Evolutionary conservation across 1,140 invertebrate species (phyloP), one percentile per base, ranked within the genome.

Genomic region (Dufourea novaeangliae): DNA sequence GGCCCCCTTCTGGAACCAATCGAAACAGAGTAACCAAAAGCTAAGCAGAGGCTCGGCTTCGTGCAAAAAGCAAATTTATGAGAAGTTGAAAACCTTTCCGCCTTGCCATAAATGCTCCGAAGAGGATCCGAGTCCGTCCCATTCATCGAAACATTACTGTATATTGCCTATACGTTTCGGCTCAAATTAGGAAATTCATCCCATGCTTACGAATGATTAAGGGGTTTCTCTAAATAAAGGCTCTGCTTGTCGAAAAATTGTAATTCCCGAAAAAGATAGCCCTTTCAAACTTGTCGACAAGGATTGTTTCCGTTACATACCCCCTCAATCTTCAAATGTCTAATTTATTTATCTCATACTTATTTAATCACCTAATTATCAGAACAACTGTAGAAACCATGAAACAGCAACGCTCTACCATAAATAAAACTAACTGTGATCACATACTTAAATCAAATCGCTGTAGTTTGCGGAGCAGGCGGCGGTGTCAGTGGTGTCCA

Each of bases 401-500:
- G 29, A 37, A 76, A 17, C 69, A 63, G 44, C 32, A 56, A 34
- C 68, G 32, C 12, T 32, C 17, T 25, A 71, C 14, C 14, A 50
- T 62, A 32, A 70, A 50, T 34, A 54, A 71, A 41, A 70, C 52
- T 27, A 52, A n/a, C 25, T 41, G 27, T 59, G n/a, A 71, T 77
- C 50, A 66, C 34, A 25, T 46, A 46, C 41, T 25, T 41, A 29
- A 76, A 75, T 92, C 88, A 92, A 85, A 91, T 91, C 29, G 91
- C 90, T 5, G 92, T 91, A 8, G 91, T 92, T 73, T 92, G 92
- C 0, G 90, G 87, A 8, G 89, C 87, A 4, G 90, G 90, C 0
- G 92, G 87, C 25, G 91, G 86, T 7, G 92, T 91, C 11, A 92
- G 54, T 0, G 92, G 90, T 8, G 91, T 91, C 87, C 91, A 90